Conservation (phyloP, 2,888 invertebrate species). For the Pristionchus japonicus region DNA sequence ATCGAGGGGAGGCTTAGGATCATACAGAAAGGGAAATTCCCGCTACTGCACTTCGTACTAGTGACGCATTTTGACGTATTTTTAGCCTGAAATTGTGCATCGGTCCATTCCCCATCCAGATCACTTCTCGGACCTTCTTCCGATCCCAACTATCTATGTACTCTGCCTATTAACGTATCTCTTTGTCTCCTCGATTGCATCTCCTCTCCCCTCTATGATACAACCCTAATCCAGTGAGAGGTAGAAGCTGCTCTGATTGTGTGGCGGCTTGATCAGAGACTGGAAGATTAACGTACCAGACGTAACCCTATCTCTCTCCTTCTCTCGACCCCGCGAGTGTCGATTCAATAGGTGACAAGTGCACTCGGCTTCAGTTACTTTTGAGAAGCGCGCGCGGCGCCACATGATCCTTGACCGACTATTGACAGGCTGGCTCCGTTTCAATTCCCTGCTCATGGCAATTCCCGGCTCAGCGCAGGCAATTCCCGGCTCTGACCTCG, state of each 20-base stretch:
- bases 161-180: neutral
- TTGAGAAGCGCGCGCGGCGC: neutral
- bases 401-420: neutral
- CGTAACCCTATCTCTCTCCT: neutral
- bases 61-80: too few relatives aligned
- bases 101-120: neutral
- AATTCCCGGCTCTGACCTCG: neutral
- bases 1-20: neutral
- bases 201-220: neutral
- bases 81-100: too few relatives aligned
- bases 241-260: neutral
- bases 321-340: neutral
- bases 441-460: neutral
- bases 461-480: too few relatives aligned
- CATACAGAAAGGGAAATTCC: neutral
- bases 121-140: neutral
- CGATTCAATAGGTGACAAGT: slow-evolving; percentile 38
- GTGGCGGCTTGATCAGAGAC: neutral
- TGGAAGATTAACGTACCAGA: slow-evolving; percentile 24
- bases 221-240: neutral
- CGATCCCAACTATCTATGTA: neutral
- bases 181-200: neutral
- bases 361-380: slow-evolving; percentile 31
- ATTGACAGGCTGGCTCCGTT: neutral
- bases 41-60: neutral